A percentile compares a stretch with the other conserved stretches of the same genome.
phyloP scores from a whole-genome alignment of 2,797 vertebrate genomes.

The Hemibagrus guttatus region DNA sequence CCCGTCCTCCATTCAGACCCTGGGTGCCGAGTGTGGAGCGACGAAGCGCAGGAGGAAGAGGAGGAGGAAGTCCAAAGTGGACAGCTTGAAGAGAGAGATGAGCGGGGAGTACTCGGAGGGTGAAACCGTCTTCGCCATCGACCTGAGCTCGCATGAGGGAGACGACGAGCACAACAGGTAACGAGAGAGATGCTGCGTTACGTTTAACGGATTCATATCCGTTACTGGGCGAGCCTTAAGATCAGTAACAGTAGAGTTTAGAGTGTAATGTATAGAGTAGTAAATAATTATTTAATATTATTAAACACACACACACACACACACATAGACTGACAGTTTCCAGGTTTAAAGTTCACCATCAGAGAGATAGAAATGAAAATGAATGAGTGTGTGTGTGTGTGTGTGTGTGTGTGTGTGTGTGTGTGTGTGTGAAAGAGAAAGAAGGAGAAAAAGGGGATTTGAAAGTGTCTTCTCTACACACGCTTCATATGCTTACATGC shows the following conservation, averaged over 20 bases:
- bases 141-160: constrained; percentile 89
- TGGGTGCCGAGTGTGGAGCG: constrained; percentile 59
- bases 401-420: neutral
- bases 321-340: neutral
- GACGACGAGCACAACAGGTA: constrained; percentile 62
- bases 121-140: constrained; percentile 92
- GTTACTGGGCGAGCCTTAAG: neutral
- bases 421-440: neutral
- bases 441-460: neutral
- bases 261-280: neutral
- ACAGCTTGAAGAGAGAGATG: constrained; percentile 85
- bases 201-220: neutral
- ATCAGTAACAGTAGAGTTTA: neutral
- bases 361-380: neutral
- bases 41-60: constrained; percentile 91
- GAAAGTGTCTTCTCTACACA: neutral
- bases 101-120: constrained; percentile 81
- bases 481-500: neutral
- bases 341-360: neutral
- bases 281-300: neutral
- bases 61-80: constrained; percentile 85
- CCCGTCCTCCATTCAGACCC: constrained; percentile 73
- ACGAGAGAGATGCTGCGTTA: neutral
- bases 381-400: neutral
- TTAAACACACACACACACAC: neutral